Conservation (phyloP, 1,140 invertebrate genomes). For the Lepidurus packardi region DNA sequence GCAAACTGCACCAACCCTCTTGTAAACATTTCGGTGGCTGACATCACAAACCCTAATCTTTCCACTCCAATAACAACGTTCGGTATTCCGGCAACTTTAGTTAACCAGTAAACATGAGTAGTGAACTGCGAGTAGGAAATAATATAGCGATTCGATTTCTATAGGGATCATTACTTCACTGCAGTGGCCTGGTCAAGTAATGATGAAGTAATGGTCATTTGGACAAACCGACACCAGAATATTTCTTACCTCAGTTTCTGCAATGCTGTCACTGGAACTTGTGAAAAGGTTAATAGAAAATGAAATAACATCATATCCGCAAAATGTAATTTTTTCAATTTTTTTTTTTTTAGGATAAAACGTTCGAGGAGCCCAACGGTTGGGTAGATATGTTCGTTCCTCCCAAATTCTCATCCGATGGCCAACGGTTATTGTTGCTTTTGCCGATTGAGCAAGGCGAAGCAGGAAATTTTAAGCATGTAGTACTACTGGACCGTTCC, state of each 20-base stretch:
- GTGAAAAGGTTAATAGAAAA: conserved; percentile 39
- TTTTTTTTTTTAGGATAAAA: conserved; percentile 29
- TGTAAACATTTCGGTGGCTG: neutral
- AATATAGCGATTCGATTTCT: conserved; percentile 29
- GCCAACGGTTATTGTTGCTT: conserved; percentile 52
- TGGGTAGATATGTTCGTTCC: conserved; percentile 61
- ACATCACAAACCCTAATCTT: neutral
- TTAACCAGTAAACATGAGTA: neutral
- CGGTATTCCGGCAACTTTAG: neutral
- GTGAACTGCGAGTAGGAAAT: neutral
- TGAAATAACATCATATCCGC: neutral
- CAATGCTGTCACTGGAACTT: conserved; percentile 35
- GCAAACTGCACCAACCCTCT: neutral
- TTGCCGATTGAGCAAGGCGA: conserved; percentile 52
- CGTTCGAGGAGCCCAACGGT: conserved; percentile 50
- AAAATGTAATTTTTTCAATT: conserved; percentile 16
- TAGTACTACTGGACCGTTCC: conserved; percentile 52
- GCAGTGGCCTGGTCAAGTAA: conserved; percentile 71
- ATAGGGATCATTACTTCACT: conserved; percentile 60
- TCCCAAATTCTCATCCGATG: conserved; percentile 51
- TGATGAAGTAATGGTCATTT: conserved; percentile 62
- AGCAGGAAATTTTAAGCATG: conserved; percentile 58
- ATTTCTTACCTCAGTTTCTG: conserved; percentile 56
- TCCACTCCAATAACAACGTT: conserved; percentile 6
- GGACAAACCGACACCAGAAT: conserved; percentile 84